Evolutionary conservation across 2,888 invertebrate species (phyloP), one percentile per base, ranked within the genome.

Genomic region (Altica lythri): DNA sequence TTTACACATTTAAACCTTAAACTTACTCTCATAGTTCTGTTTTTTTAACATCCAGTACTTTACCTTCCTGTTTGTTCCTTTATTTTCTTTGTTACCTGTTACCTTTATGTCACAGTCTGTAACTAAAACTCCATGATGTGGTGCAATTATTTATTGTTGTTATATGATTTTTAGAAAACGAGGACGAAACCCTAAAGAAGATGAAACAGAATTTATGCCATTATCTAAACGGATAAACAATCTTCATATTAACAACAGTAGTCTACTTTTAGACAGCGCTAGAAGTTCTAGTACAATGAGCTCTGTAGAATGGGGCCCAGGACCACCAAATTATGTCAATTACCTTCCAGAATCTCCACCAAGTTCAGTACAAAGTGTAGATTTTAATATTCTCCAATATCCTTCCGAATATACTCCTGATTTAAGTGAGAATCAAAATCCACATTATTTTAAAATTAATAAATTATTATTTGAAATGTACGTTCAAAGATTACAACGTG

Each of bases 151-250:
- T n/a, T n/a, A n/a, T n/a, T n/a, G n/a, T n/a, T n/a, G n/a, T n/a
- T n/a, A n/a, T n/a, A 16, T 6, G 9, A 34, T 34, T 34, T 34
- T 34, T 74, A 92, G 92, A 71, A 92, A 92, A 81, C 82, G 92
- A 63, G 82, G 84, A 43, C 81, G 90, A 55, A 86, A 86, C 71
- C 66, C 74, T 17, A 77, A 78, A 30, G 89, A 90, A 69, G 90
- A 91, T 64, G 82, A 83, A 60, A 80, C 83, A 27, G 92, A 92
- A 70, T 92, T 92, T 68, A 88, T 90, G 81, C 93, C 94, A 47
- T 77, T 94, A 46, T 92, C 92, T 9, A 94, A 94, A 75, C 82
- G 93, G 70, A 93, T 94, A 67, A 93, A 93, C 74, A 92, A 92
- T 78, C 81, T 94, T 45, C 92, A 92, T 70, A 85, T 92, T 66